Base-by-base conservation (phyloP, 2,113 vertebrate species). In the Carettochelys insculpta region DNA sequence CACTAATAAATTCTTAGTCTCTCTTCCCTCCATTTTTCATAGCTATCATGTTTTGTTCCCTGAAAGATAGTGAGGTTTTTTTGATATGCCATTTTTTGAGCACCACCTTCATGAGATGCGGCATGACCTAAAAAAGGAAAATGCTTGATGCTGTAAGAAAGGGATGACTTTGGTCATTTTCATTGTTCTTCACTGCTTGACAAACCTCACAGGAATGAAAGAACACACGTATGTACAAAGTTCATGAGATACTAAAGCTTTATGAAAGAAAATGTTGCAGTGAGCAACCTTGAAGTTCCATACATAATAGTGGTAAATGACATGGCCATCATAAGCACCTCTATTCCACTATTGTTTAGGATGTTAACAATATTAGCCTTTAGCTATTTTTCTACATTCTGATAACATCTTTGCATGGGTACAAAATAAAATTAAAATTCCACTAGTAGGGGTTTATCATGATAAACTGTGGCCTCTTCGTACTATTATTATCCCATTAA, bases 241-340 rank as follows among this genome's bases (percentile, higher is more conserved):
- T 34, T 43, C 11, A 25, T 3, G 34, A 4, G 34, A 0, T 27
- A 11, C 10, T 8, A 81, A 6, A 5, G 54, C 27, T 87, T 80
- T 65, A 25, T 7, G 11, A 85, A 87, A 77, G 86, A 5, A 3
- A 75, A 2, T 20, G 53, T 48, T 73, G 41, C 9, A 12, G 48
- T 61, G 77, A 71, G 2, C 43, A 53, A 92, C 52, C 11, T 50
- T 61, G 3, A 78, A 9, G 2, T 80, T 29, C 51, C 77, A 45
- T 14, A 43, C 43, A 0, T 27, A 89, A 3, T n/a, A 47, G 2
- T 1, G 48, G 16, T 38, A 25, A 78, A 68, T 0, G 11, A 6
- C 22, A 56, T 24, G 41, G 11, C 11, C 68, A 79, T 1, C 77
- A 90, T 87, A 48, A 87, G 31, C 73, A 8, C 9, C 3, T 27